Evolutionary conservation across 2,888 invertebrate species (phyloP), one percentile per base, ranked within the genome.

Genomic region (Hemithea aestivaria): DNA sequence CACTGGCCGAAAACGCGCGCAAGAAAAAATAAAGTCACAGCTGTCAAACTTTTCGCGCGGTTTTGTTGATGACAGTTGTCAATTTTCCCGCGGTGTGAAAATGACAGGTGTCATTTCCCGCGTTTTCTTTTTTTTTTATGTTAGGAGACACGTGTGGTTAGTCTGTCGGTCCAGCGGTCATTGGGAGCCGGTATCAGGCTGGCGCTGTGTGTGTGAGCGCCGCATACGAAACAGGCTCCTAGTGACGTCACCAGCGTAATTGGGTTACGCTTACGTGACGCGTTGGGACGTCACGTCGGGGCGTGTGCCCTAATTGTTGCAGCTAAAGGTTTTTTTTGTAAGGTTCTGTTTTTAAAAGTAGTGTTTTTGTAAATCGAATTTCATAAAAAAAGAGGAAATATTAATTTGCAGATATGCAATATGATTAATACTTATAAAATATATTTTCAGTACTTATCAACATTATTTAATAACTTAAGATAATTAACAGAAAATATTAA

Each of bases 131-230:
- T 29, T 8, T 6, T 11, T 76, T 75, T 80, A 77, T 60, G 65
- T 65, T 59, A 57, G n/a, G n/a, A 63, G 64, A 82, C 88, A 88
- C 89, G 89, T 89, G 89, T 88, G 88, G 73, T 83, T 80, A 69
- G 84, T 75, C 82, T 79, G 84, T 87, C 89, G 89, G 89, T 88
- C 89, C 88, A 89, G 88, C 89, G 90, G 90, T 90, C 90, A 90
- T 90, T 90, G 90, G 89, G 90, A 89, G 76, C 75, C 69, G 76
- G 74, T 75, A 72, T 76, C 79, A 74, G 66, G 70, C 67, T 74
- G 73, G 73, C 73, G 16, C 16, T 16, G 16, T 82, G 82, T 79
- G 77, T 73, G 77, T 74, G 76, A 71, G 79, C 76, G 69, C 78
- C 63, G 81, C 84, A 83, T 83, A 84, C 84, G 74, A 82, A 83